phyloP scores from a whole-genome alignment of 1,140 invertebrate genomes.

The Adoxophyes honmai region DNA sequence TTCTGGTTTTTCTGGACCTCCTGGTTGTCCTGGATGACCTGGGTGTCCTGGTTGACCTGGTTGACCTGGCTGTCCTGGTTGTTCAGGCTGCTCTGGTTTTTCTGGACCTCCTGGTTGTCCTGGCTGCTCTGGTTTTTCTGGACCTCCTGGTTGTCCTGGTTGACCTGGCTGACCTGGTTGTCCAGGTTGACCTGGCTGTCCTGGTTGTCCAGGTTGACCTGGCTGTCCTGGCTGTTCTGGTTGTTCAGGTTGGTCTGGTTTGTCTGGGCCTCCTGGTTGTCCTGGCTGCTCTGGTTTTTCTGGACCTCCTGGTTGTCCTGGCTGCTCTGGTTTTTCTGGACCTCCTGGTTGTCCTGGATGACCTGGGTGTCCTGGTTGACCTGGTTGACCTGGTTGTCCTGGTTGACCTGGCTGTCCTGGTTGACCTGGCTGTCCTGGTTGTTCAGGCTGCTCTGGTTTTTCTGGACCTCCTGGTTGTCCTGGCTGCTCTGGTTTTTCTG shows the following conservation, averaged over 20 bases:
- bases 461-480: neutral
- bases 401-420: neutral
- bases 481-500: too few relatives aligned
- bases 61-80: neutral
- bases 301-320: neutral
- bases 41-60: neutral
- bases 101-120: neutral
- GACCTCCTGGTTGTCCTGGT: neutral
- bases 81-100: neutral
- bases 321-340: neutral
- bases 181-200: too few relatives aligned
- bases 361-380: neutral
- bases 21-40: neutral
- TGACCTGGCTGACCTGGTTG: neutral
- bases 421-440: neutral
- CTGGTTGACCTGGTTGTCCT: neutral
- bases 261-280: neutral
- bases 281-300: neutral
- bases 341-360: neutral
- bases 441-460: neutral
- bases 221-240: neutral
- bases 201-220: conserved; percentile 1
- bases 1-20: neutral
- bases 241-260: too few relatives aligned
- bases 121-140: neutral